A percentile compares a stretch with the other conserved stretches of the same genome.
Evolutionary conservation across 92 coral and sea anemone species (phyloP).

Genomic region (Palythoa heliodiscus): DNA sequence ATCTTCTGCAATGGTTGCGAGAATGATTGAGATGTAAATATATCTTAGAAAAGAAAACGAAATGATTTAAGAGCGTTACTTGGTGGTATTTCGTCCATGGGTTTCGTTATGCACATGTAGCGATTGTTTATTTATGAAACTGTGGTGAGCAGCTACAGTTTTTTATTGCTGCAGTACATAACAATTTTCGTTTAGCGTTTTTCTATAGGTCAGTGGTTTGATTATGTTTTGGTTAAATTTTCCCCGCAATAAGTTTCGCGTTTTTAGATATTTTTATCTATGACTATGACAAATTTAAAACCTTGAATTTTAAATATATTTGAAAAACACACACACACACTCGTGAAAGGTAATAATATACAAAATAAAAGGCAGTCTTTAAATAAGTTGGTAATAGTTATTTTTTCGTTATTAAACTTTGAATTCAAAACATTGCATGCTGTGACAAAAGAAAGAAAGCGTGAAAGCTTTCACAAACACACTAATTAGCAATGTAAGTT

Average conservation of each 20-base stretch:
- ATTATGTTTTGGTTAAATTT: not conserved
- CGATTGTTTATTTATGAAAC: not conserved
- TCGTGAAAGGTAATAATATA: not conserved
- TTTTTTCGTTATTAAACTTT: not conserved
- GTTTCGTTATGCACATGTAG: not conserved
- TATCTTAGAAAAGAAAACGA: not conserved
- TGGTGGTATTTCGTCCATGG: not conserved
- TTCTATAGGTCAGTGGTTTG: not conserved
- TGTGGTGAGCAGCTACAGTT: not conserved
- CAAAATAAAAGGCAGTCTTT: not conserved
- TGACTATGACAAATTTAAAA: not conserved
- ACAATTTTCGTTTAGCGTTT: not conserved
- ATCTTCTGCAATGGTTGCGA: not conserved
- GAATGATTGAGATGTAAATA: not conserved
- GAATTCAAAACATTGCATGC: not conserved
- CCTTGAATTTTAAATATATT: not conserved
- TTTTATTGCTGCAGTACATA: not conserved
- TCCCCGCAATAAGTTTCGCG: not conserved
- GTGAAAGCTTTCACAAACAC: conserved; percentile 12
- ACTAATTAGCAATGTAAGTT: conserved; percentile 22
- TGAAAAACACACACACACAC: not conserved
- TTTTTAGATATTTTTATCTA: not conserved
- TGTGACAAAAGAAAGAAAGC: not conserved
- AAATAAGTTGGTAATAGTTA: not conserved
- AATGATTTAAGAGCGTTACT: not conserved